phyloP scores from a whole-genome alignment of 2,797 vertebrate species.

The Amniataba percoides region DNA sequence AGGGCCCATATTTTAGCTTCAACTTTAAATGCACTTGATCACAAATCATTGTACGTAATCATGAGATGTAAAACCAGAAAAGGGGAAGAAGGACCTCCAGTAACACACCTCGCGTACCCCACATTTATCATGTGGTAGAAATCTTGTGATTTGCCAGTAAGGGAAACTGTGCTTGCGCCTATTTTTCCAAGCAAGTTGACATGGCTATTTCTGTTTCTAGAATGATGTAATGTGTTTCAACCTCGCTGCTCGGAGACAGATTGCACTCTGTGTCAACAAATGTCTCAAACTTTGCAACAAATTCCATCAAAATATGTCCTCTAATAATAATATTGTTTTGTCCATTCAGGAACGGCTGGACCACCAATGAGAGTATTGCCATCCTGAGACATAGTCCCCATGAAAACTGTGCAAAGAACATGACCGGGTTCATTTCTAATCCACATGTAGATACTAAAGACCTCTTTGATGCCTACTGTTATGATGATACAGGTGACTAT shows the following conservation, averaged over 20 bases:
- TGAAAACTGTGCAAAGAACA: constrained; percentile 85
- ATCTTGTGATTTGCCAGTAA: not conserved
- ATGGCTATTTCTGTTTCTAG: not conserved
- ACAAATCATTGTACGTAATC: not conserved
- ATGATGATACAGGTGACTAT: constrained; percentile 85
- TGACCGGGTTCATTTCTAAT: constrained; percentile 81
- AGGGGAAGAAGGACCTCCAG: not conserved
- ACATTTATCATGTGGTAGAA: not conserved
- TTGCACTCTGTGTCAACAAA: constrained; percentile 6
- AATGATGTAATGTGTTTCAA: not conserved
- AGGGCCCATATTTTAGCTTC: not conserved
- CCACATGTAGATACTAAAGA: not conserved
- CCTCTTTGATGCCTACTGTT: constrained; percentile 88
- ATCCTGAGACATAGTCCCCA: constrained; percentile 87
- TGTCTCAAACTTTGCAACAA: not conserved
- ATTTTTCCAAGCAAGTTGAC: not conserved
- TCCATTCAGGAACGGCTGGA: constrained; percentile 90
- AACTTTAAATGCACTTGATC: not conserved
- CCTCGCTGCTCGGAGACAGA: not conserved
- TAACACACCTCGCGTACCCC: not conserved
- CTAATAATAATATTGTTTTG: constrained; percentile 16
- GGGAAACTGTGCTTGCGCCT: not conserved
- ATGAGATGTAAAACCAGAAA: constrained; percentile 7
- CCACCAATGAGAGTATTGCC: constrained; percentile 73
- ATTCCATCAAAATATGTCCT: not conserved